Base-by-base conservation (phyloP, 2,113 vertebrate species). In the Menura novaehollandiae region DNA sequence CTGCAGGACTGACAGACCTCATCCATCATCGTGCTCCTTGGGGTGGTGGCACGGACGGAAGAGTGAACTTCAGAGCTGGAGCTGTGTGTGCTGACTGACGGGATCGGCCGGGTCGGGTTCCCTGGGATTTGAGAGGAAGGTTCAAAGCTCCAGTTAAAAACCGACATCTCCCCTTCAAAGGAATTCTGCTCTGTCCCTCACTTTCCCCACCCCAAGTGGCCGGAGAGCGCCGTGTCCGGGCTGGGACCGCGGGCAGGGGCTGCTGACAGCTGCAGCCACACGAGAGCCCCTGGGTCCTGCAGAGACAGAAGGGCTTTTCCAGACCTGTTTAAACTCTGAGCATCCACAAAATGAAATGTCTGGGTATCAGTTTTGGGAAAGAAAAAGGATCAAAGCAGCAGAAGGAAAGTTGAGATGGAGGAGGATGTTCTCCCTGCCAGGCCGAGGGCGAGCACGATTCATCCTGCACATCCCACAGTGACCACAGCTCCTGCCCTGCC, bases 121-220 rank as follows among this genome's bases (percentile, higher is more conserved):
- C 64, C 47, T 89, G 95, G 92, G 95, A 93, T 63, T 72, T 92
- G 73, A 64, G 64, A 92, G 76, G 88, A 64, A 89, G 83, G 76
- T 91, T 97, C 91, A 96, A 96, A 96, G 92, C 80, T 72, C 28
- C 49, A 27, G 88, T 66, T 77, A 72, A 52, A 84, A 89, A 17
- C 30, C 56, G 52, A 68, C 68, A n/a, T 84, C 77, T 84, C 39
- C 24, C 44, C 73, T 95, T 96, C 96, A 96, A 94, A 97, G 83
- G 62, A 59, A 60, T 80, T 75, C 88, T 82, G 46, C 4, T 60
- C 68, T 81, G 73, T 68, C 76, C 90, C 88, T 72, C 59, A 49
- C 33, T 93, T 94, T 93, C 64, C 68, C 76, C 41, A 33, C 18
- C 3, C 2, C 37, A 15, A 19, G 28, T 55, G 60, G 35, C 56